Base-by-base conservation (phyloP, 1,140 invertebrate genomes). In the Diachasma alloeum region DNA sequence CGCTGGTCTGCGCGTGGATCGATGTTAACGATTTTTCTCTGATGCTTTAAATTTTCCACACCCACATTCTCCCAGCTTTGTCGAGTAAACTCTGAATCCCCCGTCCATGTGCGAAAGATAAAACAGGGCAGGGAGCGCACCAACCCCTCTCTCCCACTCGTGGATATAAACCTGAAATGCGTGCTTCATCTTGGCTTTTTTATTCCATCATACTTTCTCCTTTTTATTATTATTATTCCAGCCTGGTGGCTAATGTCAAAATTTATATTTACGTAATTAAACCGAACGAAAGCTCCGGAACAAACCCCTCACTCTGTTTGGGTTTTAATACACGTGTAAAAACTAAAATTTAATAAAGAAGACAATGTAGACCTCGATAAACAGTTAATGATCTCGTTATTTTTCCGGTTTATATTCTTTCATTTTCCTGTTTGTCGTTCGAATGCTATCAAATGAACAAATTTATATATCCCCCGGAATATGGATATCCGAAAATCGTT, bases 11-110 rank as follows among this genome's bases (percentile, higher is more conserved):
- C 46, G 48, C n/a, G 48, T 31, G 73, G 73, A 75, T 75, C 69
- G 56, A 71, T 76, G 67, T 68, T 75, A 66, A 36, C 56, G n/a
- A 56, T 70, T 67, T 71, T 36, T 70, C 75, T 76, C 48, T 75
- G 24, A 22, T 72, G 67, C 75, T 72, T 76, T 71, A 71, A 76
- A 70, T 76, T 71, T 53, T 26, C 11, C 59, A 11, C 31, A 22
- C 22, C 22, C 24, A 31, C 8, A 24, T 66, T 31, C 22, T 24
- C 24, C 5, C 31, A 31, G 8, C 59, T 31, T n/a, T 53, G 48
- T 15, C 5, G 48, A 15, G 48, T 53, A 17, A 53, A 53, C 17
- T 53, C 48, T 19, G 48, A 53, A 53, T 53, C 6, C 24, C 26
- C 22, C 31, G 15, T 31, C 11, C 31, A 66, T 66, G 59, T 66